Evolutionary conservation across 2,797 vertebrate genomes (phyloP).

Genomic region (Chanos chanos): DNA sequence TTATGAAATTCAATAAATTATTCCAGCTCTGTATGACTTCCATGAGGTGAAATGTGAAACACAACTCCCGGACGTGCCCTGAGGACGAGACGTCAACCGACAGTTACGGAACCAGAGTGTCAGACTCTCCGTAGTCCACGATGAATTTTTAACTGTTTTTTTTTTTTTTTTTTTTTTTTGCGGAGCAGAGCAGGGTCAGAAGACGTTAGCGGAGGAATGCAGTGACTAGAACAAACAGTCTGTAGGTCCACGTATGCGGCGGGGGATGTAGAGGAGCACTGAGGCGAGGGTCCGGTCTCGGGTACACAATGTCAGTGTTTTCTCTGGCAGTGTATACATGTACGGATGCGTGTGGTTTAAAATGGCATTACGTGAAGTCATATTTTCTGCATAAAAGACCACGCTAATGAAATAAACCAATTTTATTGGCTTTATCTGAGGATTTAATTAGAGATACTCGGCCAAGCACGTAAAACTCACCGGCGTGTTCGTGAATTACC

Average conservation of each 20-base stretch:
- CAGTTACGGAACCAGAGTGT: slow-evolving; percentile 1
- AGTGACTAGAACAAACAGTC: too few species aligned
- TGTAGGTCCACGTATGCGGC: not conserved
- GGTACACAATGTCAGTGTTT: slow-evolving; percentile 6
- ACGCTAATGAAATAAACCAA: slow-evolving; percentile 14
- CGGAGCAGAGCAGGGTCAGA: not conserved
- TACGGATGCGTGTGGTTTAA: not conserved
- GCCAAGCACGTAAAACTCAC: slow-evolving; percentile 13
- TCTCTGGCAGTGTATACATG: not conserved
- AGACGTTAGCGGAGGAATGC: too few species aligned
- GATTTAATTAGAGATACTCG: slow-evolving; percentile 33
- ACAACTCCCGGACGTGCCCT: slow-evolving; percentile 10
- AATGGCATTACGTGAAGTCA: slow-evolving; percentile 3
- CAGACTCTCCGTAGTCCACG: not conserved
- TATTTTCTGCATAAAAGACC: slow-evolving; percentile 13
- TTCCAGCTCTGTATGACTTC: slow-evolving; percentile 15
- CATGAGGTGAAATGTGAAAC: slow-evolving; percentile 28
- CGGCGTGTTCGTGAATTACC: slow-evolving; percentile 17
- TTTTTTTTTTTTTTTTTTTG: too few species aligned
- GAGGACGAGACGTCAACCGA: slow-evolving; percentile 9
- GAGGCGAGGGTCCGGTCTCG: not conserved
- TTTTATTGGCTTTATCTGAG: slow-evolving; percentile 17
- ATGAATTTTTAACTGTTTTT: slow-evolving; percentile 19
- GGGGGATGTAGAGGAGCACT: not conserved
- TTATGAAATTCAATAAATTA: slow-evolving; percentile 27